phyloP scores from a whole-genome alignment of 2,797 vertebrate species.

The Clarias platycephalus region DNA sequence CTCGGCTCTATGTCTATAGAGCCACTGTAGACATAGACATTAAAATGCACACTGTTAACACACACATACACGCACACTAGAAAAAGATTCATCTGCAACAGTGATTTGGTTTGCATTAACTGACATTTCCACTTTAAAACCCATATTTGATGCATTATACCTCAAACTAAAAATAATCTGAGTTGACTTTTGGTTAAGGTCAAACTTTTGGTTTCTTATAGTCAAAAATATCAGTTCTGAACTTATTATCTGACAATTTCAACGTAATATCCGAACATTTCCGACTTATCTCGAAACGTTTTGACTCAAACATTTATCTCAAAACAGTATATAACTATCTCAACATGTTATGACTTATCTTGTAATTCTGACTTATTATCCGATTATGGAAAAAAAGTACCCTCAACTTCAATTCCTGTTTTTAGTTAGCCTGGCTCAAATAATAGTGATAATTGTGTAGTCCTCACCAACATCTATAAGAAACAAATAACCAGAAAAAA shows the following conservation, averaged over 20 bases:
- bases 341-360: no score
- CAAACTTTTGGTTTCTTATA: neutral
- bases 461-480: no score
- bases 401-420: neutral
- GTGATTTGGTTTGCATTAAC: neutral
- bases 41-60: neutral
- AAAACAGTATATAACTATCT: neutral
- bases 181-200: neutral
- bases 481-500: no score
- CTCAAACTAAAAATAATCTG: neutral
- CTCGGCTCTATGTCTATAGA: neutral
- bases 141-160: neutral
- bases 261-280: neutral
- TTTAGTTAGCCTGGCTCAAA: no score
- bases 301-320: neutral
- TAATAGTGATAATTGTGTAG: no score
- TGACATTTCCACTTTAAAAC: neutral
- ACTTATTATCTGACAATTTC: no score
- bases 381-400: no score
- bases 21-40: conserved; percentile 23
- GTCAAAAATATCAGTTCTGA: no score
- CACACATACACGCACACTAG: conserved; percentile 17
- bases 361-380: no score
- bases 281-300: neutral
- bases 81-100: neutral